Evolutionary conservation across 2,888 invertebrate species (phyloP), one percentile per base, ranked within the genome.

Genomic region (Andricus curvator): DNA sequence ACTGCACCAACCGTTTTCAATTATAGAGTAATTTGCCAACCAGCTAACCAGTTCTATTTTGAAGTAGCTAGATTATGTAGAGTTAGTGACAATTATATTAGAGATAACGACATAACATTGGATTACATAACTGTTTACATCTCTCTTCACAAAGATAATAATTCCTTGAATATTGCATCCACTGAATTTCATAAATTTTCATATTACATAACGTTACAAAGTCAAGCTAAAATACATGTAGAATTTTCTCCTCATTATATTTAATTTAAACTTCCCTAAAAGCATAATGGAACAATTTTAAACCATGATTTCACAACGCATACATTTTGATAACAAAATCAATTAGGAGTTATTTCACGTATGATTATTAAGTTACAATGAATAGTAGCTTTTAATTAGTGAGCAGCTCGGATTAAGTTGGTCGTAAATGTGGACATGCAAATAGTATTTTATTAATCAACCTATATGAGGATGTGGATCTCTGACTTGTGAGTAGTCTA

Each of bases 21-120:
- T 74, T 74, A 56, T 56, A 74, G 51, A 74, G 74, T 74, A 74
- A 74, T 74, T 74, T 51, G 56, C 74, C 33, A 74, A 74, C 74
- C 74, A 74, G 51, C 11, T 74, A 74, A 51, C 56, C 74, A 74
- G 51, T 56, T 74, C 56, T 56, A 74, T 74, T 56, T 74, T 74
- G 56, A 74, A 51, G 13, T 29, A 74, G 29, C 33, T 56, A 74
- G 51, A 74, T 74, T 74, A 56, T 56, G 33, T 56, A 74, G 51
- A 56, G 56, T 74, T 74, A 29, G 74, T n/a, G 56, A 74, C 74
- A 74, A 74, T 33, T 20, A n/a, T 66, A 37, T 37, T 66, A 74
- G 51, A 74, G 56, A 33, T 70, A 70, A 70, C 48, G 68, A 48
- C 25, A n/a, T 68, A 22, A 22, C 25, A 48, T 68, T 25, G 22